Conservation (phyloP, 2,888 invertebrate genomes). For the Tryphoninae sp. region DNA sequence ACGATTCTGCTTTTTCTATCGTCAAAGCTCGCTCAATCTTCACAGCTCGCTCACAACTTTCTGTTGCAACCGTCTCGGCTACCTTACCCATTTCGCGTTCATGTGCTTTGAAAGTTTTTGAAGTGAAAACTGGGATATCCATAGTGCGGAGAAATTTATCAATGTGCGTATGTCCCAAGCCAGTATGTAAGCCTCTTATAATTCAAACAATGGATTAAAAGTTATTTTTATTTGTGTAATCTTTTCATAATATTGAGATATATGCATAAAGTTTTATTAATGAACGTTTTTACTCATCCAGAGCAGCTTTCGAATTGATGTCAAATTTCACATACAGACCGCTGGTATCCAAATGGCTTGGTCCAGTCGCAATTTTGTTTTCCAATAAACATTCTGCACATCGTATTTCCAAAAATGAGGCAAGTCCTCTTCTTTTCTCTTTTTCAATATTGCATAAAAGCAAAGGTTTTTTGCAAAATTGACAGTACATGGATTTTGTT, state of each 20-base stretch:
- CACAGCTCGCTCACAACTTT: too few relatives aligned
- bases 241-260: constrained; percentile 10
- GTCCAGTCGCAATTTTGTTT: constrained; percentile 14
- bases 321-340: background rate
- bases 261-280: constrained; percentile 12
- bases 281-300: constrained; percentile 14
- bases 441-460: constrained; percentile 7
- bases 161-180: too few relatives aligned
- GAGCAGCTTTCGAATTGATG: constrained; percentile 20
- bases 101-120: too few relatives aligned
- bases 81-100: too few relatives aligned
- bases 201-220: background rate
- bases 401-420: constrained; percentile 25
- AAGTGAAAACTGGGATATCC: too few relatives aligned
- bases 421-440: constrained; percentile 21
- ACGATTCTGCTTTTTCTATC: too few relatives aligned
- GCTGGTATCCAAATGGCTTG: background rate
- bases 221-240: background rate
- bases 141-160: too few relatives aligned
- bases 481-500: too few relatives aligned
- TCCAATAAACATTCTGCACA: constrained; percentile 17
- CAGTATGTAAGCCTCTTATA: too few relatives aligned
- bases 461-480: background rate
- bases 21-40: too few relatives aligned
- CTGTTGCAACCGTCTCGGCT: too few relatives aligned